These are phyloP conservation scores for Panonychus citri DNA, from an alignment of 1,140 invertebrate species.

Conservation along the genomic window DNA sequence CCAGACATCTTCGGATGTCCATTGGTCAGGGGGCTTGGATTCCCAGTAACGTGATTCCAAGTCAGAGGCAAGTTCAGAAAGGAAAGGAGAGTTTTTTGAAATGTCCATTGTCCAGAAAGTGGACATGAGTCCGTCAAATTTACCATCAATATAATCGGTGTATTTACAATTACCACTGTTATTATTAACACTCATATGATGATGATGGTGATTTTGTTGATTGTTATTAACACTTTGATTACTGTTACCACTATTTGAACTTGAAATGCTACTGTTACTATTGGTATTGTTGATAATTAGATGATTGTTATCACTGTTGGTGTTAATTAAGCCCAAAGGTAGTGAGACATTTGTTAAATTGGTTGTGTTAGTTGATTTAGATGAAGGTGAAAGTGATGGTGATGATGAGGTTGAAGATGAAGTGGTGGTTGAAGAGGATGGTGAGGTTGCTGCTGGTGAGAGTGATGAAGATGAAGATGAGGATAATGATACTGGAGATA, in stretches of 20 bases:
- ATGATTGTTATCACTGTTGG: too few relatives aligned
- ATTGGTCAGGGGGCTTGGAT: slow-evolving; percentile 12
- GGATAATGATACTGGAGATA: too few relatives aligned
- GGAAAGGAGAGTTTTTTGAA: background rate
- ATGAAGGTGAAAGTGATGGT: background rate
- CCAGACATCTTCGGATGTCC: slow-evolving; percentile 11
- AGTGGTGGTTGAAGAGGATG: too few relatives aligned
- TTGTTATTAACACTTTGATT: background rate
- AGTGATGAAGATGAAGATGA: too few relatives aligned
- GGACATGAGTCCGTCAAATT: slow-evolving; percentile 1
- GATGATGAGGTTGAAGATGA: too few relatives aligned
- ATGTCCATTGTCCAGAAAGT: background rate
- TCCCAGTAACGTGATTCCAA: slow-evolving; percentile 8
- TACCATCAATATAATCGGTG: slow-evolving; percentile 4
- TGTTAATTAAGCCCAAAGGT: background rate
- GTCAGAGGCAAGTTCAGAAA: background rate
- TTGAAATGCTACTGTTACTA: too few relatives aligned
- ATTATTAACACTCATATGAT: background rate
- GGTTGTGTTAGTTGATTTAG: background rate
- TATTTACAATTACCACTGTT: background rate
- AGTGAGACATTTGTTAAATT: background rate
- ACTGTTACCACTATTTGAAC: too few relatives aligned
- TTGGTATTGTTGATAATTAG: background rate
- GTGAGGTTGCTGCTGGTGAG: too few relatives aligned
- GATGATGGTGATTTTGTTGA: too few relatives aligned